Percentiles rank a stretch among this genome's conserved stretches.
Evolutionary conservation across 2,113 vertebrate species (phyloP).

Genomic region (Atherinomorus stipes): DNA sequence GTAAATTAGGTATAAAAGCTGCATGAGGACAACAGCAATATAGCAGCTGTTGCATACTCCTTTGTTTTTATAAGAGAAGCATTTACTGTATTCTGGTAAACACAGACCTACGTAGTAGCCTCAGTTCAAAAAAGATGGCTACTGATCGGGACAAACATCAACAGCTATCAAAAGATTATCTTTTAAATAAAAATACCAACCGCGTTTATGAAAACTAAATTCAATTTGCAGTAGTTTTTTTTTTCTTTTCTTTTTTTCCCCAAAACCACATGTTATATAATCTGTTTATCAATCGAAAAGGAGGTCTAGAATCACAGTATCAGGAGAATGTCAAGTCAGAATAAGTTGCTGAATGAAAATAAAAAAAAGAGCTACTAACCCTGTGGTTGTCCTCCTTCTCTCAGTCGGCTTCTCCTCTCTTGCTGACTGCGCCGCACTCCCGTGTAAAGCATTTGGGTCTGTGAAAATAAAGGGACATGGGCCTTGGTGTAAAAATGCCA

Average conservation of each 20-base stretch:
- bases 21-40: background rate
- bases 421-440: constrained; percentile 43
- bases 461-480: constrained; percentile 28
- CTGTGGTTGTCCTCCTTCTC: constrained; percentile 1
- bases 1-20: background rate
- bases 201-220: background rate
- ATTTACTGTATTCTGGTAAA: constrained; percentile 30
- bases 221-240: background rate
- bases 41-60: background rate
- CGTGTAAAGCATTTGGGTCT: constrained; percentile 18
- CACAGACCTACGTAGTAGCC: background rate
- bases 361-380: constrained; percentile 16
- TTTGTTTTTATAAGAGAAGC: constrained; percentile 21
- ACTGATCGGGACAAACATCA: background rate
- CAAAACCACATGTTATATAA: background rate
- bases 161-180: background rate
- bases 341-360: background rate
- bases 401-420: constrained; percentile 1
- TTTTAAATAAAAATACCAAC: background rate
- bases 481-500: background rate
- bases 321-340: background rate
- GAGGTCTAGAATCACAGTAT: background rate
- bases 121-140: background rate
- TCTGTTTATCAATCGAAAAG: background rate
- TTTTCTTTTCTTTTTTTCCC: constrained; percentile 1